These are phyloP conservation scores for Aphrophora alni DNA, from an alignment of 2,888 invertebrate genomes.

Conservation along the genomic window DNA sequence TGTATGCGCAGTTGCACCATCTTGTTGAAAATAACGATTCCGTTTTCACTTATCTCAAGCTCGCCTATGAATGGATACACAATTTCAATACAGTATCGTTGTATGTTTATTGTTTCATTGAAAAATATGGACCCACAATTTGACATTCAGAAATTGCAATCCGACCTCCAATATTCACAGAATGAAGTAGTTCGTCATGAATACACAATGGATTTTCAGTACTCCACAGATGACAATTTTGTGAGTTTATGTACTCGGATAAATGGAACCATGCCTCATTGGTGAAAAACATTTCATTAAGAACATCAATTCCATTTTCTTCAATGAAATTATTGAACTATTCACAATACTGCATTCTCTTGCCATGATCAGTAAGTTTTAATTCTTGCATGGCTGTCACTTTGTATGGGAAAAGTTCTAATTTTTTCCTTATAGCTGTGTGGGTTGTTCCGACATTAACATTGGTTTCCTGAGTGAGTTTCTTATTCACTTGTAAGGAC, in stretches of 20 bases:
- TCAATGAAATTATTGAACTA: slow-evolving; percentile 20
- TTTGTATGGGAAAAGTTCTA: slow-evolving; percentile 18
- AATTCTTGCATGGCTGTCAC: slow-evolving; percentile 8
- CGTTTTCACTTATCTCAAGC: slow-evolving; percentile 18
- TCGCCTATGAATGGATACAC: slow-evolving; percentile 11
- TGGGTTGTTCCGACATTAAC: slow-evolving; percentile 14
- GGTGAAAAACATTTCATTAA: slow-evolving; percentile 21
- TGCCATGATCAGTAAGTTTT: slow-evolving; percentile 14
- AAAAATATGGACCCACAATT: slow-evolving; percentile 16
- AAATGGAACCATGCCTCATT: slow-evolving; percentile 16
- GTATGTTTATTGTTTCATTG: slow-evolving; percentile 18
- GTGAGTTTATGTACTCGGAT: slow-evolving; percentile 15
- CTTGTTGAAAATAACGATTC: slow-evolving; percentile 23
- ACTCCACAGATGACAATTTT: slow-evolving; percentile 12
- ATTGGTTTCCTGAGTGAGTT: neutral
- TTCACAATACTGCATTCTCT: slow-evolving; percentile 23
- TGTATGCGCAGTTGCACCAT: slow-evolving; percentile 12
- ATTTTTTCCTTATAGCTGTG: slow-evolving; percentile 10
- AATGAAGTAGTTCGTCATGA: slow-evolving; percentile 23
- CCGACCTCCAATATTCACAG: slow-evolving; percentile 7
- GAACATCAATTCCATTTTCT: slow-evolving; percentile 12
- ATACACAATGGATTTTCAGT: slow-evolving; percentile 12
- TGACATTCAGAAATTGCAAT: neutral
- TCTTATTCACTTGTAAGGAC: slow-evolving; percentile 17
- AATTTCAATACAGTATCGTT: slow-evolving; percentile 15